Conservation (phyloP, 2,113 vertebrate species). For the Microtus montanus region DNA sequence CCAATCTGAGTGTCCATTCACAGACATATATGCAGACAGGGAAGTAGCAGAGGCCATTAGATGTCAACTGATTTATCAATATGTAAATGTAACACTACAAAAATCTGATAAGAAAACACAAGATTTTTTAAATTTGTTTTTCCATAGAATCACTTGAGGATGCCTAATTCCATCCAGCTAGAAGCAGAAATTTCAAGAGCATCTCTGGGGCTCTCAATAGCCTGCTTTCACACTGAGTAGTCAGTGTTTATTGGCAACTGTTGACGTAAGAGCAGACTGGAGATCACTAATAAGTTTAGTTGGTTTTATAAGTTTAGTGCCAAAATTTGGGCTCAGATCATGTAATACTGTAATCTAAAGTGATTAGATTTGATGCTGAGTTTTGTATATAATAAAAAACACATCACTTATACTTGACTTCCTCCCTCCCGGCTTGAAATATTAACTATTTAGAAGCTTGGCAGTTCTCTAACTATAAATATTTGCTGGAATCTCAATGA, state of each 20-base stretch:
- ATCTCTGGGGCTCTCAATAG: background rate
- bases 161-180: conserved; percentile 10
- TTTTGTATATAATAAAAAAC: conserved; percentile 27
- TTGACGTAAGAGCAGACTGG: background rate
- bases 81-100: background rate
- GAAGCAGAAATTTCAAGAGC: conserved; percentile 3
- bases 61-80: background rate
- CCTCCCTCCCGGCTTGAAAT: background rate
- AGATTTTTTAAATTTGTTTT: background rate
- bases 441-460: background rate
- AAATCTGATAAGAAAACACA: background rate
- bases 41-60: background rate
- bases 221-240: background rate
- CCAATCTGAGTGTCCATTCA: background rate
- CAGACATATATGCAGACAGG: background rate
- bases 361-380: too few species aligned
- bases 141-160: background rate
- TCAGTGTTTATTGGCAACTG: conserved; percentile 12
- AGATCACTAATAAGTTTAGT: conserved; percentile 12
- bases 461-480: background rate
- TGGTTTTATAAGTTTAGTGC: background rate
- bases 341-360: background rate
- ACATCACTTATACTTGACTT: background rate
- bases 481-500: background rate
- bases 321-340: background rate